Conservation (phyloP, 2,113 vertebrate species). For the Leptodactylus fuscus region DNA sequence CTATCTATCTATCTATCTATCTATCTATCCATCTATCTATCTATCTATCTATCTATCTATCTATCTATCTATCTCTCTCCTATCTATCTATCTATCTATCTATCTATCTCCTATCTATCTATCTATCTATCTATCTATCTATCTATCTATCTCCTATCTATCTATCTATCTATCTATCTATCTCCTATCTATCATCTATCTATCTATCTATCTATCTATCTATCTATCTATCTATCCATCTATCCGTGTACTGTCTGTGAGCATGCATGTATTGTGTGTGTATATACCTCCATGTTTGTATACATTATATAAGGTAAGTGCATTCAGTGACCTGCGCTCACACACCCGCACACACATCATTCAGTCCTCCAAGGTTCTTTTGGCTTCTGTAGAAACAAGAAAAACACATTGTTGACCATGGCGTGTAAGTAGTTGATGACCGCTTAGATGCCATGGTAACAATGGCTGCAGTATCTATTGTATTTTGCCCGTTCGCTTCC, state of each 20-base stretch:
- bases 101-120: background rate
- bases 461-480: background rate
- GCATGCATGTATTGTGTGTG: background rate
- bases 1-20: background rate
- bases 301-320: too few relatives aligned
- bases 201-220: background rate
- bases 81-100: background rate
- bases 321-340: background rate
- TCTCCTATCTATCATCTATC: background rate
- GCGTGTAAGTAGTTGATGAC: too few relatives aligned
- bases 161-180: background rate
- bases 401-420: too few relatives aligned
- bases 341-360: background rate
- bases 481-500: background rate
- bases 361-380: background rate
- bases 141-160: background rate
- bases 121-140: background rate
- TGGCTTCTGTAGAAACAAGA: background rate
- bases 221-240: background rate
- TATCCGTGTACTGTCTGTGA: too few relatives aligned
- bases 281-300: background rate
- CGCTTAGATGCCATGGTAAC: conserved; percentile 3
- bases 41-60: background rate
- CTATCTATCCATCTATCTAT: background rate
- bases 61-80: background rate